Evolutionary conservation across 2,888 invertebrate genomes (phyloP).

Genomic region (Cephus pygmeus): DNA sequence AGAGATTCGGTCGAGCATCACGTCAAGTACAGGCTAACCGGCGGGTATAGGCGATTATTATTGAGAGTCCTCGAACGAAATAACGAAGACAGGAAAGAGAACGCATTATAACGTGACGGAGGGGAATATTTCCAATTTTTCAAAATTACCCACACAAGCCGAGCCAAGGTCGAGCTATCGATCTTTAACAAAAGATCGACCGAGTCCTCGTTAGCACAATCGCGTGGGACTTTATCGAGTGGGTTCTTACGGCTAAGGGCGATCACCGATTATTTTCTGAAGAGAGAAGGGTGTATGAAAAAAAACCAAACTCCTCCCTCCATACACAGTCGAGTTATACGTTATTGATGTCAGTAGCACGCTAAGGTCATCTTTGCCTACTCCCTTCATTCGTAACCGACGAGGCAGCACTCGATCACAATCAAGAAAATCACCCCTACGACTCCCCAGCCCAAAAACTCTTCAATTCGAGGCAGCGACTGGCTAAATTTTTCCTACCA

Average conservation of each 20-base stretch:
- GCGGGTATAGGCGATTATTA: no score
- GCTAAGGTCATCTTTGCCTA: slow-evolving; percentile 13
- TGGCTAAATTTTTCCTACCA: not conserved
- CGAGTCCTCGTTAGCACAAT: slow-evolving; percentile 10
- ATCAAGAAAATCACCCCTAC: slow-evolving; percentile 1
- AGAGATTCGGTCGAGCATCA: no score
- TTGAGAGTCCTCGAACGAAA: no score
- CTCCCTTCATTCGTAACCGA: not conserved
- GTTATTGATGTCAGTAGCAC: slow-evolving; percentile 23
- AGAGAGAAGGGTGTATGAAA: not conserved
- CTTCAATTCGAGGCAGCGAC: not conserved
- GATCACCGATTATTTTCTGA: not conserved
- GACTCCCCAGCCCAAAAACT: not conserved
- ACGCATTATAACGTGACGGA: no score
- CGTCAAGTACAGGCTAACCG: no score
- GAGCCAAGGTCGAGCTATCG: no score
- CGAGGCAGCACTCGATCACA: slow-evolving; percentile 2
- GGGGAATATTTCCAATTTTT: no score
- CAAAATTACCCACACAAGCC: no score
- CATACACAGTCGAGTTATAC: not conserved
- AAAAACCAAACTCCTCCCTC: not conserved
- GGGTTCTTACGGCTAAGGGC: not conserved
- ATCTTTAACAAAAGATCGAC: not conserved
- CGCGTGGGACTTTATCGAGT: slow-evolving; percentile 22
- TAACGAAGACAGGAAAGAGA: no score